These are phyloP conservation scores for Nematopogon swammerdamellus DNA, from an alignment of 2,888 invertebrate species.

Conservation along the genomic window DNA sequence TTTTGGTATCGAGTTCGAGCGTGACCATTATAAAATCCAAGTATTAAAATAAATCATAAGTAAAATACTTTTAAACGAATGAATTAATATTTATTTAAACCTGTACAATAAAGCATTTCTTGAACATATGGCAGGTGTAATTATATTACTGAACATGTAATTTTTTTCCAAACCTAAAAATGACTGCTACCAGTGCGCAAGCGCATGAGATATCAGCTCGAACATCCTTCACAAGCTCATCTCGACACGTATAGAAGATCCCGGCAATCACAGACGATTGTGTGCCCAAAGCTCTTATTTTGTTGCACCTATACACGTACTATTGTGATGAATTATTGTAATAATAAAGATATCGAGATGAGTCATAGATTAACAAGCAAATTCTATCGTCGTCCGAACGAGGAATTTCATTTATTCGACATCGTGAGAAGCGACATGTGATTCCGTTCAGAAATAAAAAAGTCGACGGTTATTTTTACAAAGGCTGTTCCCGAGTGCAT, in stretches of 20 bases:
- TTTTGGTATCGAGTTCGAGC: too few relatives aligned
- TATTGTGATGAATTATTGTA: constrained; percentile 18
- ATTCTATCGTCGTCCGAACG: constrained; percentile 47
- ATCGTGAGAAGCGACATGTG: constrained; percentile 42
- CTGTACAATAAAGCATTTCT: too few relatives aligned
- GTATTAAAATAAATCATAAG: too few relatives aligned
- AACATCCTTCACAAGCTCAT: too few relatives aligned
- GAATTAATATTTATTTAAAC: too few relatives aligned
- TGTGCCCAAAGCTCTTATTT: constrained; percentile 35
- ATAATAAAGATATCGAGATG: constrained; percentile 49
- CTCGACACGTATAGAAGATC: constrained; percentile 17
- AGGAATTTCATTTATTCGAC: constrained; percentile 51
- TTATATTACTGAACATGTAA: too few relatives aligned
- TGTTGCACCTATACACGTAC: constrained; percentile 32
- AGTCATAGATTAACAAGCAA: constrained; percentile 43
- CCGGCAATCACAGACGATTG: constrained; percentile 49
- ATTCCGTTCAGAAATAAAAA: constrained; percentile 42
- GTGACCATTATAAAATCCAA: too few relatives aligned
- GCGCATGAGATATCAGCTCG: too few relatives aligned
- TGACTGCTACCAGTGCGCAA: too few relatives aligned
- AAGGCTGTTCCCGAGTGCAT: constrained; percentile 34
- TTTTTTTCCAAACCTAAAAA: too few relatives aligned
- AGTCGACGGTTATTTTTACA: constrained; percentile 38
- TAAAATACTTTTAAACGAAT: too few relatives aligned
- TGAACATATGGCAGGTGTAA: too few relatives aligned